Conservation (phyloP, 2,113 vertebrate genomes). For the Alosa alosa region DNA sequence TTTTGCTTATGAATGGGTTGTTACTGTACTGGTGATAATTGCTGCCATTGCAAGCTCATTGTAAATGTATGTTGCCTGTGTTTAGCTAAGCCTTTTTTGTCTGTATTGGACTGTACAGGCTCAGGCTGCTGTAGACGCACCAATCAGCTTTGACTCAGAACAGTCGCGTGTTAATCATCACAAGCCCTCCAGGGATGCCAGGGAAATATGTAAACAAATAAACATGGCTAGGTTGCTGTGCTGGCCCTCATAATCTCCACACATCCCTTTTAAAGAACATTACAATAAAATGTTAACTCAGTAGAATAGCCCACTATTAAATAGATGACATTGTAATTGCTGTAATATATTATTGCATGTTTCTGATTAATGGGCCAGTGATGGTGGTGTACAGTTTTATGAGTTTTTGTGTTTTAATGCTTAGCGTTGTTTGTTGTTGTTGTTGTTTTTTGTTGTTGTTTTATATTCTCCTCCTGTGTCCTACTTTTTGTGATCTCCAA, state of each 20-base stretch:
- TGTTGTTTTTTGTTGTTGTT: neutral
- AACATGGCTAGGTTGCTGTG: neutral
- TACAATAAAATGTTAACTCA: neutral
- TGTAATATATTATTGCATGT: neutral
- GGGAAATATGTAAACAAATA: slow-evolving; percentile 4
- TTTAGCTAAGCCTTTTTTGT: neutral
- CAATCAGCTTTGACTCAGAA: neutral
- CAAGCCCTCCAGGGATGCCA: neutral
- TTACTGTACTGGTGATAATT: neutral
- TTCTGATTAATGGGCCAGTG: neutral
- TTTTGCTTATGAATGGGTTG: neutral
- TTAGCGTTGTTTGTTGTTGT: neutral
- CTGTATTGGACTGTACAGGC: neutral
- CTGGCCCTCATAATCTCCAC: neutral
- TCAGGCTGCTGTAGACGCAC: neutral
- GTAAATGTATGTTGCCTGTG: neutral
- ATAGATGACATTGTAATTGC: neutral
- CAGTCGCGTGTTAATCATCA: neutral
- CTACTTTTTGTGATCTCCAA: neutral
- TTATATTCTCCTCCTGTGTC: neutral
- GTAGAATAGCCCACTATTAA: neutral
- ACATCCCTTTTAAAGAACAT: neutral
- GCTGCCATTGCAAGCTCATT: neutral
- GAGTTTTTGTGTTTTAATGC: neutral
- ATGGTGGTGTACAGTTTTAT: neutral